These are phyloP conservation scores for Deroptyus accipitrinus DNA, from an alignment of 2,113 vertebrate species.

Conservation along the genomic window DNA sequence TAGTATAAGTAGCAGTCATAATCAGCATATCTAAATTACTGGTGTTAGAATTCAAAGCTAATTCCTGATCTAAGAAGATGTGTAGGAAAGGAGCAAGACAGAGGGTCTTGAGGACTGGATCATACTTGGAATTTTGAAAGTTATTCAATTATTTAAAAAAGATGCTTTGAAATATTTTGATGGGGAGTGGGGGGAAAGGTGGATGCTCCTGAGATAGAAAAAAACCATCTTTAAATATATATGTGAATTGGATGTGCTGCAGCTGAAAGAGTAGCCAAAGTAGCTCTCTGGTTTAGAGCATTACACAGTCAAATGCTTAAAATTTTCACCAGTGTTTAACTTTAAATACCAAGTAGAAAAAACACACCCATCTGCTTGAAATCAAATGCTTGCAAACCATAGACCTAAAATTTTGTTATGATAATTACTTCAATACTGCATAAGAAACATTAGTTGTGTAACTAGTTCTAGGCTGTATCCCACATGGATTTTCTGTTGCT, in stretches of 20 bases:
- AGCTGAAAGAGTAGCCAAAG: background rate
- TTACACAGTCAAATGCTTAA: background rate
- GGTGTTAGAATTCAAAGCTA: background rate
- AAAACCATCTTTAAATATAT: background rate
- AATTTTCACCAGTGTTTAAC: background rate
- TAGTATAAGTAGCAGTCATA: background rate
- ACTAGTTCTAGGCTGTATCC: background rate
- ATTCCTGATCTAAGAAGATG: background rate
- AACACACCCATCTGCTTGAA: background rate
- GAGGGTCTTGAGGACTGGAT: background rate
- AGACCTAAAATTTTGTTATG: background rate
- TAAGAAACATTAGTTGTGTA: background rate
- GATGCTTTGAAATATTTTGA: background rate
- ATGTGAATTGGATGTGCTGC: background rate
- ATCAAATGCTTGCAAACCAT: background rate
- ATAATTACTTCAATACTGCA: background rate
- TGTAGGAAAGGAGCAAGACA: background rate
- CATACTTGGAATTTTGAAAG: background rate
- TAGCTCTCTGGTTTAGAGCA: background rate
- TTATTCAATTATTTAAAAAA: background rate
- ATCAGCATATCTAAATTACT: background rate
- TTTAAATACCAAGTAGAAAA: background rate
- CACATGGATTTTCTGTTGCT: background rate
- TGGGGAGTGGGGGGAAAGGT: rapidly evolving
- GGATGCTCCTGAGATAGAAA: background rate